Percentiles rank a stretch among this genome's conserved stretches.
phyloP scores from a whole-genome alignment of 2,888 invertebrate species.

The Pantelozetes paolii region DNA sequence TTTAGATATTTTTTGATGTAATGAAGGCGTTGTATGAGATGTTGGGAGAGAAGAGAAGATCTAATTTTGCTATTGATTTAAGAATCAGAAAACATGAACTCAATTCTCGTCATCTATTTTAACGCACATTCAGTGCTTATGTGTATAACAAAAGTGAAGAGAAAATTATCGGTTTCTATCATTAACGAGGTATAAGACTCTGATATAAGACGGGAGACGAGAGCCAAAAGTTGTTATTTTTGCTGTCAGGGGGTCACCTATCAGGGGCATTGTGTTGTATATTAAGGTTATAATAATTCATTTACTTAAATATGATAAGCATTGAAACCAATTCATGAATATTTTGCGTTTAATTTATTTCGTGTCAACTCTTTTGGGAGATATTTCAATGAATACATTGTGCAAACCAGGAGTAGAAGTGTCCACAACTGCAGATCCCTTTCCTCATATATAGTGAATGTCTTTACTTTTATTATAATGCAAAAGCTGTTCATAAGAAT shows the following conservation, averaged over 20 bases:
- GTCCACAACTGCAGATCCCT: no score
- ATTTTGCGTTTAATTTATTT: no score
- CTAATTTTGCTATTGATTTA: conserved; percentile 13
- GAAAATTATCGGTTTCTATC: conserved; percentile 15
- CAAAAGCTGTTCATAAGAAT: conserved; percentile 16
- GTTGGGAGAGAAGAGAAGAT: not conserved
- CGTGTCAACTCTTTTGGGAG: no score
- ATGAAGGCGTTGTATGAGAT: no score
- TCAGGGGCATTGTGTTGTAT: no score
- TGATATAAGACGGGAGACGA: no score
- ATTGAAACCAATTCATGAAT: no score
- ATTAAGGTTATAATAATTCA: no score
- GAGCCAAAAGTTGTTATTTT: not conserved
- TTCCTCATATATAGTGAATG: not conserved
- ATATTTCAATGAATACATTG: no score
- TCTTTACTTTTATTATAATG: conserved; percentile 8
- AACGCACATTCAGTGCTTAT: not conserved
- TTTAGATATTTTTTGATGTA: not conserved
- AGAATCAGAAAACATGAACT: conserved; percentile 19
- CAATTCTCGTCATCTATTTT: conserved; percentile 6
- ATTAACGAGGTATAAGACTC: conserved; percentile 1
- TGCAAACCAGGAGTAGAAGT: no score
- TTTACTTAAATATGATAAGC: no score
- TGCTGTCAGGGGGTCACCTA: not conserved
- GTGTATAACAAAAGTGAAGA: not conserved